Evolutionary conservation across 1,140 invertebrate species (phyloP).

Genomic region (Dufourea novaeangliae): DNA sequence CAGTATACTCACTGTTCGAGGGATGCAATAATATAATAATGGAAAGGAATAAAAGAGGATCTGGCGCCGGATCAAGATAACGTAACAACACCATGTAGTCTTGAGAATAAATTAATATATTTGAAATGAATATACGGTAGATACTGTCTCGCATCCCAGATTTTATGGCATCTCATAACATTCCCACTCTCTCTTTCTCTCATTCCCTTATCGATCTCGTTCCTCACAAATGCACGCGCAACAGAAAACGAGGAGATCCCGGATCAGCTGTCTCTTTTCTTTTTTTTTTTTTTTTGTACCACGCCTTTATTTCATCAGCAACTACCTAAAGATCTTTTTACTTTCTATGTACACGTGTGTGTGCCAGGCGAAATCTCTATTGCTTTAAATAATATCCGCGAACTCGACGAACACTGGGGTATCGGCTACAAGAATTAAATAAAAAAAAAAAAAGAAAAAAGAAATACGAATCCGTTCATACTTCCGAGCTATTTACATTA

Average conservation of each 20-base stretch:
- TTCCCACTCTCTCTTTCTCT: slow-evolving; percentile 2
- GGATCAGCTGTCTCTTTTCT: neutral
- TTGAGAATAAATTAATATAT: slow-evolving; percentile 83
- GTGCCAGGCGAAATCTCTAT: slow-evolving; percentile 71
- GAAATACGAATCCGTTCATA: slow-evolving; percentile 35
- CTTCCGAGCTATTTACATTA: slow-evolving; percentile 80
- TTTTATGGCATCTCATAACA: slow-evolving; percentile 73
- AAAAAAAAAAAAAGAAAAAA: no score
- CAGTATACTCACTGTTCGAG: no score
- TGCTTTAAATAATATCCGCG: slow-evolving; percentile 77
- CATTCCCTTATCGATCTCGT: slow-evolving; percentile 48
- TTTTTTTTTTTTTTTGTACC: slow-evolving; percentile 42
- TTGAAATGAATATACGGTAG: slow-evolving; percentile 81
- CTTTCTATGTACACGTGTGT: slow-evolving; percentile 71
- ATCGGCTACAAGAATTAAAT: slow-evolving; percentile 78
- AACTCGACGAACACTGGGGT: slow-evolving; percentile 75
- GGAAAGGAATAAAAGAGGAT: neutral
- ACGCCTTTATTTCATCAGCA: slow-evolving; percentile 5
- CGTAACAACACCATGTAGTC: slow-evolving; percentile 62
- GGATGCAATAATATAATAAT: no score
- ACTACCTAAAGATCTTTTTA: slow-evolving; percentile 49
- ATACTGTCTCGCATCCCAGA: slow-evolving; percentile 76
- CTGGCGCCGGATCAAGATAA: slow-evolving; percentile 1
- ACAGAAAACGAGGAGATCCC: neutral
- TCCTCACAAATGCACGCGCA: neutral